These are phyloP conservation scores for Sylvia atricapilla DNA, from an alignment of 2,113 vertebrate species.

Conservation along the genomic window DNA sequence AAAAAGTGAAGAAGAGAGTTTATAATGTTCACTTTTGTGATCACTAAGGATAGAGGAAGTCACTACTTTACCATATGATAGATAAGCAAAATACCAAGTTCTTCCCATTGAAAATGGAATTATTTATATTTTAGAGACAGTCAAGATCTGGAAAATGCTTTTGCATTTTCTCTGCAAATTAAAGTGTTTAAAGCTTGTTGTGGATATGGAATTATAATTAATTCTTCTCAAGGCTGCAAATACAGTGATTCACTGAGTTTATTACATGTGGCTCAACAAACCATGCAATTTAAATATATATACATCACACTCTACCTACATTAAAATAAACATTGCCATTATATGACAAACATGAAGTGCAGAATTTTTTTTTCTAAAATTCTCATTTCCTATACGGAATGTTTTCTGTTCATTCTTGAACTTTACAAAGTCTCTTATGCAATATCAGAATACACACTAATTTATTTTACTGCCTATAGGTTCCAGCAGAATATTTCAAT, in stretches of 20 bases:
- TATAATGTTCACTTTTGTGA: neutral
- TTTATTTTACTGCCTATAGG: neutral
- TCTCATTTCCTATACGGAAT: neutral
- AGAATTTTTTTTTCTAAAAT: neutral
- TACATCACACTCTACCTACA: neutral
- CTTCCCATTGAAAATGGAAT: neutral
- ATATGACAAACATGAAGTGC: neutral
- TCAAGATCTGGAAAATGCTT: neutral
- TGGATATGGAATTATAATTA: slow-evolving; percentile 8
- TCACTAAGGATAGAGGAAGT: neutral
- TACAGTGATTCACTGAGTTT: slow-evolving; percentile 26
- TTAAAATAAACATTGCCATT: slow-evolving; percentile 9
- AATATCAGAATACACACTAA: neutral
- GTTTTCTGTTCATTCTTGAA: neutral
- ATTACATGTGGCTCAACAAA: slow-evolving; percentile 38
- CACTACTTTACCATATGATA: neutral
- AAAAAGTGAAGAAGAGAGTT: neutral
- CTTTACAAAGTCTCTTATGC: neutral
- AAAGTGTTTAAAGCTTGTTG: neutral
- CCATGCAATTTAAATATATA: slow-evolving; percentile 33
- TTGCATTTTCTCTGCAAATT: neutral
- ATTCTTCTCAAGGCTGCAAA: slow-evolving; percentile 17
- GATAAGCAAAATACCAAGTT: neutral
- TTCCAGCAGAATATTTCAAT: neutral
- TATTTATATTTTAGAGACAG: neutral